phyloP scores from a whole-genome alignment of 2,113 vertebrate genomes.

The Lichenostomus cassidix region DNA sequence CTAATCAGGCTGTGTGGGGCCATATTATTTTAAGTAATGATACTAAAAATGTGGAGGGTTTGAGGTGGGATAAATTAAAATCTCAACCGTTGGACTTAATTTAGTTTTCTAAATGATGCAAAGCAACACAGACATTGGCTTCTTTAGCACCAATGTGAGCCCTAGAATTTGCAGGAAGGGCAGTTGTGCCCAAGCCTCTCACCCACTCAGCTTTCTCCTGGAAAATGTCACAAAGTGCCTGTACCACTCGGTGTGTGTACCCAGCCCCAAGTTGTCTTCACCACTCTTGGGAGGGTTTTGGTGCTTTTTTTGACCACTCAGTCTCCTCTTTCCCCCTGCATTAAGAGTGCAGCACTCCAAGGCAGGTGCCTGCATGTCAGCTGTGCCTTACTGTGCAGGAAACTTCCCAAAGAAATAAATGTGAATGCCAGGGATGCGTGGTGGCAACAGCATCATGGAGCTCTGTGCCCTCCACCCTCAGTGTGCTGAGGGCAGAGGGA shows the following conservation, averaged over 20 bases:
- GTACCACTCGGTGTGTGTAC: accelerated
- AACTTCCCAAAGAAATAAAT: not conserved
- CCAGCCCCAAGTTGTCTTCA: not conserved
- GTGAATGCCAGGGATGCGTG: not conserved
- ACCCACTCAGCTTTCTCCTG: not conserved
- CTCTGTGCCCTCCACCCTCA: accelerated
- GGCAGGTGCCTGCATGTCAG: not conserved
- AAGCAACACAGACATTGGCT: not conserved
- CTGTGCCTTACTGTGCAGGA: not conserved
- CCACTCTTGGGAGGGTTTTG: not conserved
- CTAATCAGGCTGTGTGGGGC: no score
- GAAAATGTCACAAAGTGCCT: not conserved
- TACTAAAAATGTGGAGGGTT: not conserved
- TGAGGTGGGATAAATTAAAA: not conserved
- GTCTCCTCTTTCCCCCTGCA: not conserved
- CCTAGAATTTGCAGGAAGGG: not conserved
- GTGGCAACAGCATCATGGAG: accelerated
- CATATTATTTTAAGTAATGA: not conserved
- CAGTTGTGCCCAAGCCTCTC: not conserved
- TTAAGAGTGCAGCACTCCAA: not conserved
- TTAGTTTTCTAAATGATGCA: not conserved
- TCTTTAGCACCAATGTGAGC: not conserved
- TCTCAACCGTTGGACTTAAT: not conserved
- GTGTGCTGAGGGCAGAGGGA: not conserved
- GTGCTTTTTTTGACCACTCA: not conserved